Evolutionary conservation across 1,140 invertebrate species (phyloP), one percentile per base, ranked within the genome.

Genomic region (Drosophila guanche): DNA sequence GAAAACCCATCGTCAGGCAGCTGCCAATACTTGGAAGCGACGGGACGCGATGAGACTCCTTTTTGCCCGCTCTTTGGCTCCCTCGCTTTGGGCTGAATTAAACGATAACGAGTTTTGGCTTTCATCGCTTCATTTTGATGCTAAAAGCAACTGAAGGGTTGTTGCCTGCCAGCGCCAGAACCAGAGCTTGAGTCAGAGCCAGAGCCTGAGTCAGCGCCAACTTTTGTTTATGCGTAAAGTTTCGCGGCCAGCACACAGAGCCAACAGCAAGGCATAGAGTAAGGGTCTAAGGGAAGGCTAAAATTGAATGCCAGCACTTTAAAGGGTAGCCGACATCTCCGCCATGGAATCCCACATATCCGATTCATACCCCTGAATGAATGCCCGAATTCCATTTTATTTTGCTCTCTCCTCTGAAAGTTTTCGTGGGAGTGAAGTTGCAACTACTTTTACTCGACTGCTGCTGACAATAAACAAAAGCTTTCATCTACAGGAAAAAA

Each of bases 71-170:
- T 22, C 14, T 45, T 57, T 33, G 3, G 8, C 10, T 12, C 33
- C 10, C 10, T 37, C 10, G 10, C 63, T 12, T 62, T 86, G 60
- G 56, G 57, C 65, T 66, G 81, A 77, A 86, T 85, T 86, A 86
- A 80, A 85, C 77, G 83, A 86, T 85, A 85, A 85, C 81, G 81
- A 85, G 81, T 85, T 86, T 86, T 86, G 81, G 77, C 81, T 85
- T 70, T 70, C 79, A 55, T 75, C 76, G 79, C 71, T 61, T 58
- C 45, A 62, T 75, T 67, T 75, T 60, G 71, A 67, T 67, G 45
- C 72, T 75, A 75, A 75, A 67, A 75, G 72, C 61, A 75, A 67
- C 55, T 67, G 72, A 75, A 75, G 72, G 61, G 72, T 59, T 75
- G 53, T 60, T 45, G 68, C 50, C 71, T 75, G 72, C 72, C 71